phyloP scores from a whole-genome alignment of 2,113 vertebrate genomes.

The Sturnira hondurensis region DNA sequence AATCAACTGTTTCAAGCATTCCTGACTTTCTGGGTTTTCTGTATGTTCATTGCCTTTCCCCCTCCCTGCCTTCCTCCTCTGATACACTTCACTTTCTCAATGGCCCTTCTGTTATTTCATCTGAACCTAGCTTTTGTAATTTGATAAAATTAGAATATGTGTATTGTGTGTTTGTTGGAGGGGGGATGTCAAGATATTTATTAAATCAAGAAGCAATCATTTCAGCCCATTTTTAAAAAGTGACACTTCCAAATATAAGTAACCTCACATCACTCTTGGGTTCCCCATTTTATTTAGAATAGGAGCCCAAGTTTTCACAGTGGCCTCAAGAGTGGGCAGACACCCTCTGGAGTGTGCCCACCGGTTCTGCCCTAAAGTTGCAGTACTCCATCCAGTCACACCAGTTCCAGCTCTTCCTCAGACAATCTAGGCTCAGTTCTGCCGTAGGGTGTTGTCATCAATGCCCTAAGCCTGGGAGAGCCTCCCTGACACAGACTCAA shows the following conservation, averaged over 20 bases:
- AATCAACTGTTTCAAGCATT: neutral
- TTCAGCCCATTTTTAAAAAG: neutral
- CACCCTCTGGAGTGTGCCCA: neutral
- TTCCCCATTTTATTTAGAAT: neutral
- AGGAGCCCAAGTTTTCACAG: neutral
- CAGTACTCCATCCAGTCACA: neutral
- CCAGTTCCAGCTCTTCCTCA: no score
- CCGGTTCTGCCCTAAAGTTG: neutral
- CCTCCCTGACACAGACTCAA: neutral
- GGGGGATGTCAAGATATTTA: neutral
- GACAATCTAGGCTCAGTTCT: neutral
- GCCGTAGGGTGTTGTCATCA: neutral
- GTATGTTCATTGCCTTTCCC: fast-evolving
- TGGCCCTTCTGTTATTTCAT: neutral
- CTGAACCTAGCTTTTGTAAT: neutral
- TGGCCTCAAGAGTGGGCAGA: no score
- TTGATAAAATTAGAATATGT: neutral
- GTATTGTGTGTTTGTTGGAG: neutral
- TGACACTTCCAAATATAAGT: neutral
- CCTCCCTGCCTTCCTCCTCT: neutral
- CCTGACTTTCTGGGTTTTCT: neutral
- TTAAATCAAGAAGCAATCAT: neutral
- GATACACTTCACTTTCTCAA: neutral
- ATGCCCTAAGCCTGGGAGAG: neutral
- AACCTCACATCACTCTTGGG: neutral